These are phyloP conservation scores for Columbina picui DNA, from an alignment of 2,113 vertebrate genomes.

Conservation along the genomic window DNA sequence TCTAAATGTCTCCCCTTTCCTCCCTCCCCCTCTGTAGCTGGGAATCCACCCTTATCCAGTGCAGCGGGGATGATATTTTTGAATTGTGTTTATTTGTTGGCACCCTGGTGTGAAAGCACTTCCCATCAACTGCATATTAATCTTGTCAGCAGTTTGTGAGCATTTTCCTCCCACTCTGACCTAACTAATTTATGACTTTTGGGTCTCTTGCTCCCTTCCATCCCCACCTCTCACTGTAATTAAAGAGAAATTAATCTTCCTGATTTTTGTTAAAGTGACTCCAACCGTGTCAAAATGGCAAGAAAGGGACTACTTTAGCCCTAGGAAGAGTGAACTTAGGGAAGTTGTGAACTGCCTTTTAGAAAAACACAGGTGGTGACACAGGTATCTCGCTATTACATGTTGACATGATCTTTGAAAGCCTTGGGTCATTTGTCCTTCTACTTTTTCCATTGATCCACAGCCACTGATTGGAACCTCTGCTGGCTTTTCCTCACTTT, in stretches of 20 bases:
- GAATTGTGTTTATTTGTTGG: conserved; percentile 97
- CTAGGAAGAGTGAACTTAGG: not conserved
- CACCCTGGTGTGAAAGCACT: conserved; percentile 88
- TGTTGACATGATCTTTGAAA: not conserved
- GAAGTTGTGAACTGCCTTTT: not conserved
- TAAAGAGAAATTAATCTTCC: not conserved
- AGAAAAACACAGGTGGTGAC: not conserved
- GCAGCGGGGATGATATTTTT: conserved; percentile 76
- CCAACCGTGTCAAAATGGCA: not conserved
- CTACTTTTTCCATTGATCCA: not conserved
- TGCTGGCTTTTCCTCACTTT: not conserved
- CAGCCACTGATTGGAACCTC: not conserved
- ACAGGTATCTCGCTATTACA: not conserved
- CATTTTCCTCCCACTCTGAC: conserved; percentile 69
- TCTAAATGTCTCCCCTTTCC: not conserved
- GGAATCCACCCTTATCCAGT: conserved; percentile 55
- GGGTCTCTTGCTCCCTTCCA: conserved; percentile 41
- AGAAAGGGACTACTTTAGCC: not conserved
- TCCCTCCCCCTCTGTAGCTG: conserved; percentile 17
- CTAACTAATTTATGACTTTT: conserved; percentile 74
- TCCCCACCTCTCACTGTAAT: conserved; percentile 30
- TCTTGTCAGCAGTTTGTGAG: conserved; percentile 86
- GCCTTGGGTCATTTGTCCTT: not conserved
- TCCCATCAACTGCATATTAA: conserved; percentile 91
- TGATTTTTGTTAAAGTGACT: not conserved